A percentile compares a stretch with the other conserved stretches of the same genome.
Evolutionary conservation across 92 coral and sea anemone species (phyloP).

Genomic region (Siderastrea radians): DNA sequence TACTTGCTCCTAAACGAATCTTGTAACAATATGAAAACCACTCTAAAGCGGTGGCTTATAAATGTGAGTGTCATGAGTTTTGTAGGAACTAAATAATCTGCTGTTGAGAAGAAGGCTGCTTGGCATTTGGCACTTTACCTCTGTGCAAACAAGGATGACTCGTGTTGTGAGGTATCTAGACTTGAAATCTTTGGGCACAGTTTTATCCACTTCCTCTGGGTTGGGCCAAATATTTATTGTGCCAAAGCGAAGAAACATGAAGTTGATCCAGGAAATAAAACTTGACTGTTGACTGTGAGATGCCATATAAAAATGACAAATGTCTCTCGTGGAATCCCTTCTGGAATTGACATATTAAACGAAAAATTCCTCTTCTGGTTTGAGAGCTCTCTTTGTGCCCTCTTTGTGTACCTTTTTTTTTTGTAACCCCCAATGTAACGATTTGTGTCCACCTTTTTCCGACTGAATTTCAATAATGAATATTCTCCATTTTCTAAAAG

Average conservation of each 20-base stretch:
- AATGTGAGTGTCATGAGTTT: background rate
- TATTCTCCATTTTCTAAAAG: no score
- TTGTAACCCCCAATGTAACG: background rate
- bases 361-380: conserved; percentile 41
- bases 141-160: conserved; percentile 39
- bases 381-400: conserved; percentile 42
- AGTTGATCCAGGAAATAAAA: conserved; percentile 48
- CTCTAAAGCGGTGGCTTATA: background rate
- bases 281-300: background rate
- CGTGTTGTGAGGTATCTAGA: conserved; percentile 37
- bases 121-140: conserved; percentile 47
- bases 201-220: conserved; percentile 3
- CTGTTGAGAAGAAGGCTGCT: conserved; percentile 39
- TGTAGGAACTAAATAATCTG: background rate
- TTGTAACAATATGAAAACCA: background rate
- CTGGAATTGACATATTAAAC: conserved; percentile 24
- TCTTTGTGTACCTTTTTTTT: background rate
- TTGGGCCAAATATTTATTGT: conserved; percentile 39
- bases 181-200: conserved; percentile 56
- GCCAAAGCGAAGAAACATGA: conserved; percentile 40
- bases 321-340: conserved; percentile 19
- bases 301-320: conserved; percentile 28
- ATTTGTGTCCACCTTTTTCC: background rate
- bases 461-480: background rate
- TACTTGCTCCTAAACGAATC: no score